phyloP scores from a whole-genome alignment of 2,888 invertebrate genomes.

The Epirrhoe alternata region DNA sequence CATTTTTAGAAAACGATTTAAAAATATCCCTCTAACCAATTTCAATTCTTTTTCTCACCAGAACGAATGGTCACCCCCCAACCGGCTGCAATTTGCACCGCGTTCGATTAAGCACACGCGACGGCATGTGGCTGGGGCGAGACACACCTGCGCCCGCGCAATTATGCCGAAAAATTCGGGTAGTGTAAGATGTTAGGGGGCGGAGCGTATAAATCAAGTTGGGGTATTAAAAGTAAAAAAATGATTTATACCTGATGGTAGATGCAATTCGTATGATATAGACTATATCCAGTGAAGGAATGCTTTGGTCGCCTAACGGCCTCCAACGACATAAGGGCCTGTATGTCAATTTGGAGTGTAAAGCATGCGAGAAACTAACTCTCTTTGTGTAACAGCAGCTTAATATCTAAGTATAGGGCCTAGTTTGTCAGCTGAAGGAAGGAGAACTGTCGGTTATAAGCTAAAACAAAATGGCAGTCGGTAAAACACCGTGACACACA shows the following conservation, averaged over 20 bases:
- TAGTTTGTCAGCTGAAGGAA: no score
- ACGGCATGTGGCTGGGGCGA: conserved; percentile 37
- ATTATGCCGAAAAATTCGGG: conserved; percentile 26
- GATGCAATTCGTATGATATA: neutral
- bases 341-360: no score
- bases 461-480: no score
- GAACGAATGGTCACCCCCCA: conserved; percentile 20
- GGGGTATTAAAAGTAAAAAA: neutral
- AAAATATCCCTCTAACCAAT: neutral
- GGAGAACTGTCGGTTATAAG: no score
- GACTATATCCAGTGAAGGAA: no score
- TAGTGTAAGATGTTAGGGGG: conserved; percentile 20
- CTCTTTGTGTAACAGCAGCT: no score
- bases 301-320: no score
- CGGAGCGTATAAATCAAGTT: conserved; percentile 16
- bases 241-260: neutral
- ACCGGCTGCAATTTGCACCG: conserved; percentile 38
- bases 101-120: conserved; percentile 42
- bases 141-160: conserved; percentile 43
- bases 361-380: no score
- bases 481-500: no score
- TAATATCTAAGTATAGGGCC: no score
- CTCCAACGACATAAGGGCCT: no score
- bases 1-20: no score
- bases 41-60: conserved; percentile 1